These are phyloP conservation scores for Andrena praecox DNA, from an alignment of 2,888 invertebrate species.

Conservation along the genomic window DNA sequence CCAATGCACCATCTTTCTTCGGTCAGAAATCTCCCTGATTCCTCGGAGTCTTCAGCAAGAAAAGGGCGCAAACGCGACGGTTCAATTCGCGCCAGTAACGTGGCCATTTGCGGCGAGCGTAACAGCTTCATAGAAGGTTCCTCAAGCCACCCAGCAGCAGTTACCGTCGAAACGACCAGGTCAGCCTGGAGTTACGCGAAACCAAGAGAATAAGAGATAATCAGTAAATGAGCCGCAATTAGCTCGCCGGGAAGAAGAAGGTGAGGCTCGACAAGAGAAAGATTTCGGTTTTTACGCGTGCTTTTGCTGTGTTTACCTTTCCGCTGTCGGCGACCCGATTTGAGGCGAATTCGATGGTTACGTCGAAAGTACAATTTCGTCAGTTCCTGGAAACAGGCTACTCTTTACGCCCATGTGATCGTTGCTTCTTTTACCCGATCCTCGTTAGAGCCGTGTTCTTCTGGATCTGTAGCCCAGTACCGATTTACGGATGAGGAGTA, in stretches of 20 bases:
- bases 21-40: constrained; percentile 11
- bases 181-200: constrained; percentile 37
- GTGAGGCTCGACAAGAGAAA: background rate
- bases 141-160: constrained; percentile 12
- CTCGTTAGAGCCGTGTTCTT: background rate
- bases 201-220: constrained; percentile 54
- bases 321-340: constrained; percentile 46
- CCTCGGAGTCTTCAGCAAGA: constrained; percentile 22
- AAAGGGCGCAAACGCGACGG: constrained; percentile 34
- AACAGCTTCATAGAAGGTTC: constrained; percentile 65
- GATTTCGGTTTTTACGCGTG: constrained; percentile 10
- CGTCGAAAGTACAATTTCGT: constrained; percentile 14
- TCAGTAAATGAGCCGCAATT: constrained; percentile 52
- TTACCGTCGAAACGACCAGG: constrained; percentile 25
- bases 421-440: background rate
- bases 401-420: constrained; percentile 15
- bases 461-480: background rate
- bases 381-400: constrained; percentile 34
- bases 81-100: constrained; percentile 48
- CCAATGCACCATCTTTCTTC: background rate
- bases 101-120: constrained; percentile 35
- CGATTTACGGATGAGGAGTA: constrained; percentile 34
- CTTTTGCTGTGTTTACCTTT: constrained; percentile 58
- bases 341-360: constrained; percentile 22
- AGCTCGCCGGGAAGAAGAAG: constrained; percentile 29